Percentiles rank a stretch among this genome's conserved stretches.
phyloP scores from a whole-genome alignment of 1,140 invertebrate genomes.

The Agraylea sexmaculata region DNA sequence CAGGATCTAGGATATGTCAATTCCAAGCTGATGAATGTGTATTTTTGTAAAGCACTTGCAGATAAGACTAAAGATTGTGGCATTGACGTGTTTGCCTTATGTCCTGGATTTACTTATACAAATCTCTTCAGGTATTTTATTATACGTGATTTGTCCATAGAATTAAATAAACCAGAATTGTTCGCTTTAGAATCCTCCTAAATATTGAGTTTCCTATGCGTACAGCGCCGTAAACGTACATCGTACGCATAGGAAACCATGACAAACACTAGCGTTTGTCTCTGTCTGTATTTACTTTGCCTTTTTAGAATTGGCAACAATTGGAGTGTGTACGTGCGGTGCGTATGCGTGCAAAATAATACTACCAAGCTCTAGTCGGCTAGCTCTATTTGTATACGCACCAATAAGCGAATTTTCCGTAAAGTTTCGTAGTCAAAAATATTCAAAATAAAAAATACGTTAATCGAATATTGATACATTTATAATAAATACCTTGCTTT shows the following conservation, averaged over 20 bases:
- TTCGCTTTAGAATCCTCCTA: not conserved
- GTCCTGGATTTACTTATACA: slow-evolving; percentile 78
- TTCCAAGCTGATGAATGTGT: slow-evolving; percentile 67
- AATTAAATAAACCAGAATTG: not conserved
- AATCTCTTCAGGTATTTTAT: slow-evolving; percentile 39
- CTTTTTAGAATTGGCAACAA: not conserved
- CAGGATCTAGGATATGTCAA: slow-evolving; percentile 62
- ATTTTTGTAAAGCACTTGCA: slow-evolving; percentile 54
- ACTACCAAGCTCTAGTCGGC: too few relatives aligned
- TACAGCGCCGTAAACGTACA: too few relatives aligned
- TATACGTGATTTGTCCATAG: not conserved
- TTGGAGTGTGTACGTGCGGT: too few relatives aligned
- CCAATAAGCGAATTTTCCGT: too few relatives aligned
- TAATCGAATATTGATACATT: too few relatives aligned
- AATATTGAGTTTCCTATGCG: too few relatives aligned
- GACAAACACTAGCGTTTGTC: not conserved
- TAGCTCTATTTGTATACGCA: too few relatives aligned
- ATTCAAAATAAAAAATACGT: too few relatives aligned
- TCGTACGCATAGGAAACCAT: not conserved
- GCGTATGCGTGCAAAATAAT: too few relatives aligned
- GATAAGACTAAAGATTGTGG: slow-evolving; percentile 42
- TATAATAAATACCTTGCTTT: too few relatives aligned
- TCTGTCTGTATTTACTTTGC: not conserved
- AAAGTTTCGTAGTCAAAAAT: too few relatives aligned
- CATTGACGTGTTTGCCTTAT: slow-evolving; percentile 61